These are phyloP conservation scores for Cinclus mexicanus DNA, from an alignment of 2,113 vertebrate species.

Conservation along the genomic window DNA sequence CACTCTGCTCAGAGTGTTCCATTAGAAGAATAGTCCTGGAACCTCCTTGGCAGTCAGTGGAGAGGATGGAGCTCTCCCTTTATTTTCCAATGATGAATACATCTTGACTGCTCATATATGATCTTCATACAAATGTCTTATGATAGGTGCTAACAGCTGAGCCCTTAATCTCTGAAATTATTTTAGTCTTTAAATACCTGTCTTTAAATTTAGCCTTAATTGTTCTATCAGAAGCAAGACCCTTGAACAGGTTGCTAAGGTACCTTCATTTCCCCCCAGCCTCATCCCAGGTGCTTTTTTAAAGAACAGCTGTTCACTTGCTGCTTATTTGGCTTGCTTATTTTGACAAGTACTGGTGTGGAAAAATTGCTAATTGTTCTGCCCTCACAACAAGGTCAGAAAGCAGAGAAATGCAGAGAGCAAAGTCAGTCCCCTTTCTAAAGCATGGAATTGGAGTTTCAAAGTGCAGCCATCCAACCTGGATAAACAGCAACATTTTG, in stretches of 20 bases:
- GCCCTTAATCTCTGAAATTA: background rate
- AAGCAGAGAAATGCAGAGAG: background rate
- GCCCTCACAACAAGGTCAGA: background rate
- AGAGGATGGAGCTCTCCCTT: background rate
- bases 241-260: background rate
- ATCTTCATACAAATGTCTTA: background rate
- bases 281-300: background rate
- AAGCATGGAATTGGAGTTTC: background rate
- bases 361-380: background rate
- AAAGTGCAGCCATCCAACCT: background rate
- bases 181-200: background rate
- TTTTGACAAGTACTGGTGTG: background rate
- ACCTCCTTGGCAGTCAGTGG: rapidly evolving
- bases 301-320: background rate
- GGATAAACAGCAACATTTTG: background rate
- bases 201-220: background rate
- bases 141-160: background rate
- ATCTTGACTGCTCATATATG: background rate
- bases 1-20: background rate
- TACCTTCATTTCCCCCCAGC: background rate
- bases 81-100: background rate
- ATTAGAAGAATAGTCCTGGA: background rate
- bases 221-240: background rate
- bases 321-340: background rate
- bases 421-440: background rate